A percentile compares a stretch with the other conserved stretches of the same genome.
Conservation (phyloP, 2,113 vertebrate genomes). For the Okapia johnstoni region DNA sequence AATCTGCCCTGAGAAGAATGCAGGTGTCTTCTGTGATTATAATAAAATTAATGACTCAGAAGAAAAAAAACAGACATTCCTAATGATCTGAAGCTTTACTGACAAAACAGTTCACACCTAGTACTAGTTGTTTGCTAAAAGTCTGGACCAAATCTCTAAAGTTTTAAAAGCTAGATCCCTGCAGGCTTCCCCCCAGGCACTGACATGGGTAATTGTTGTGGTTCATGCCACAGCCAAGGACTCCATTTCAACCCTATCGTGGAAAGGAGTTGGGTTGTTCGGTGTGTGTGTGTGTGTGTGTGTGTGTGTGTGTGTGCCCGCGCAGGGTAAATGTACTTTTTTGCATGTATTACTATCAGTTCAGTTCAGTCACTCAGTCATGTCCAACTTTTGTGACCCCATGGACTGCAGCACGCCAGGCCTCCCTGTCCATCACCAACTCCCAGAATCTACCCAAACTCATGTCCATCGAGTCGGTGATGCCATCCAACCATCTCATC, state of each 20-base stretch:
- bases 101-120: conserved; percentile 57
- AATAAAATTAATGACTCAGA: conserved; percentile 56
- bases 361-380: not conserved
- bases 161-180: conserved; percentile 13
- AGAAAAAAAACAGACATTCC: conserved; percentile 49
- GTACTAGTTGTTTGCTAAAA: conserved; percentile 38
- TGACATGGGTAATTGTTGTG: not conserved
- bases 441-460: not conserved
- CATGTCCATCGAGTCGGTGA: not conserved
- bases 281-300: not conserved
- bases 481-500: not conserved
- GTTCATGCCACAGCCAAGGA: not conserved
- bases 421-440: not conserved
- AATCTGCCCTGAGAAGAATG: conserved; percentile 55
- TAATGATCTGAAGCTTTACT: conserved; percentile 54
- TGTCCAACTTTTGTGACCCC: not conserved
- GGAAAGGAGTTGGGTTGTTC: not conserved
- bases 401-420: not conserved
- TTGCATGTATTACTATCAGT: not conserved
- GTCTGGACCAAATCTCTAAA: conserved; percentile 49
- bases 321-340: not conserved
- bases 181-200: not conserved
- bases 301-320: not conserved
- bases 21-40: conserved; percentile 46
- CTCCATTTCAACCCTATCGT: not conserved